These are phyloP conservation scores for Melanerpes formicivorus DNA, from an alignment of 2,113 vertebrate genomes.

Conservation along the genomic window DNA sequence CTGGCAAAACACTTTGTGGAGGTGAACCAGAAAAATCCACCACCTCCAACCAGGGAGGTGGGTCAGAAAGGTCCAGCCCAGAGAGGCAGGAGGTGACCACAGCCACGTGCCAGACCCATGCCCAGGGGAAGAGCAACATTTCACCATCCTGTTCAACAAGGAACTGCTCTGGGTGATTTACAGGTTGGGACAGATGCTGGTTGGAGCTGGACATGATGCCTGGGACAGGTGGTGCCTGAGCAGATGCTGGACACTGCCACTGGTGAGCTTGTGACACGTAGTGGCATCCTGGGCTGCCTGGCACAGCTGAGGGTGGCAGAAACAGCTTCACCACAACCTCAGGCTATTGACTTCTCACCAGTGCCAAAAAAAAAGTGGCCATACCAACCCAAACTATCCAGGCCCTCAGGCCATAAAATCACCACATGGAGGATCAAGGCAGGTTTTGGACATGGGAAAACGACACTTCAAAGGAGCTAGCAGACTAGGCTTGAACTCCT, in stretches of 20 bases:
- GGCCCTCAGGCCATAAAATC: not conserved
- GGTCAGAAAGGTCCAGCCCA: not conserved
- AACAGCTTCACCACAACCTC: not conserved
- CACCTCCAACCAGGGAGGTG: not conserved
- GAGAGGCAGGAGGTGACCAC: not conserved
- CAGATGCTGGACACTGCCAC: not conserved
- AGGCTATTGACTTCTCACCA: not conserved
- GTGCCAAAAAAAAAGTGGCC: not conserved
- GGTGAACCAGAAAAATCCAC: not conserved
- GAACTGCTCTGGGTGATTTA: not conserved
- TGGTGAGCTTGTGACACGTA: not conserved
- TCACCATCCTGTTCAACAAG: not conserved
- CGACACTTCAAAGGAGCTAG: not conserved
- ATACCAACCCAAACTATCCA: not conserved
- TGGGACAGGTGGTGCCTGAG: not conserved
- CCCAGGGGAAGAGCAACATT: not conserved
- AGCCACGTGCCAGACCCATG: not conserved
- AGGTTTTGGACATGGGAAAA: not conserved
- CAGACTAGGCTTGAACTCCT: not conserved
- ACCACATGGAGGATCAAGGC: rapidly evolving
- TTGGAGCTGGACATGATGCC: not conserved
- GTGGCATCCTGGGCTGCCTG: not conserved
- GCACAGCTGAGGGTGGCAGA: not conserved
- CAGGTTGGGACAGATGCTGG: not conserved
- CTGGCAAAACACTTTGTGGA: not conserved